phyloP scores from a whole-genome alignment of 2,797 vertebrate genomes.

The Halcyon smyrnensis region DNA sequence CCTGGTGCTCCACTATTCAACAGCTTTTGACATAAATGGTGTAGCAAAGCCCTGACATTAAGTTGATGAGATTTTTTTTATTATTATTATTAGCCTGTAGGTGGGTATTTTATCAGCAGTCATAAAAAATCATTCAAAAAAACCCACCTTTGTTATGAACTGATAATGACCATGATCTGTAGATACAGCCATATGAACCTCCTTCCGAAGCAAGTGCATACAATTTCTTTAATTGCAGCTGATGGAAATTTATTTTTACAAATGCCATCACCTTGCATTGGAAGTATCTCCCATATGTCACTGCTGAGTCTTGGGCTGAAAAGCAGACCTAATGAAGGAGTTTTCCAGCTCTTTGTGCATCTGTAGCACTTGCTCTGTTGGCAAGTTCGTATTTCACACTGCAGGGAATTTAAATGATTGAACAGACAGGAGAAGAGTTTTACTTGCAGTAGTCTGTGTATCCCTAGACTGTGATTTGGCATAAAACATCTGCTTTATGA shows the following conservation, averaged over 20 bases:
- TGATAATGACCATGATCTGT: neutral
- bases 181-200: neutral
- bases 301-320: conserved; percentile 9
- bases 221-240: neutral
- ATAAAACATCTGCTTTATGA: conserved; percentile 82
- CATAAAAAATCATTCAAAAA: neutral
- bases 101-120: neutral
- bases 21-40: neutral
- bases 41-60: neutral
- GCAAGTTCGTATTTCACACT: conserved; percentile 81
- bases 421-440: conserved; percentile 79
- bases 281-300: neutral
- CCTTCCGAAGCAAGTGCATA: neutral
- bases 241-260: conserved; percentile 5
- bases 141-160: neutral
- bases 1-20: neutral
- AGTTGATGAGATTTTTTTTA: neutral
- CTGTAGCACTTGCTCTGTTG: conserved; percentile 77
- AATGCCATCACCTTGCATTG: neutral
- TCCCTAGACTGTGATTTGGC: conserved; percentile 81
- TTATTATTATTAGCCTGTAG: neutral
- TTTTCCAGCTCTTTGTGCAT: conserved; percentile 67
- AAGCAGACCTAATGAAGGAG: conserved; percentile 68
- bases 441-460: conserved; percentile 77
- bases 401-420: conserved; percentile 79